Base-by-base conservation (phyloP, 2,888 invertebrate genomes). In the Lycaena phlaeas region DNA sequence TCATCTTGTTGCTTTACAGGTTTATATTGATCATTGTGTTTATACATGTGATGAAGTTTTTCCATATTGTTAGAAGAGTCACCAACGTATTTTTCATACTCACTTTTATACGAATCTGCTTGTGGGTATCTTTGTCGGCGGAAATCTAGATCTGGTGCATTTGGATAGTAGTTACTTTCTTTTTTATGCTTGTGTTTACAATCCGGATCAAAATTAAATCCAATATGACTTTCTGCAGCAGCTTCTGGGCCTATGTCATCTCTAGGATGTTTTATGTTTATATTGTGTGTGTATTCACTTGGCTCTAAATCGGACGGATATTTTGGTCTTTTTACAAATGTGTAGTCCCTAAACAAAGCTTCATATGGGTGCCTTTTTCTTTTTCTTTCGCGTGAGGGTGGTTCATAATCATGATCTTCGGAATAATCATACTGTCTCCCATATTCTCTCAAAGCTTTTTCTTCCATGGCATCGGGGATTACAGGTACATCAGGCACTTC, bases 101-200 rank as follows among this genome's bases (percentile, higher is more conserved):
- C 56, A 27, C 69, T 71, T 53, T 64, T 69, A 39, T 58, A 69
- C 9, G 61, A 45, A 41, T 70, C 64, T 42, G 61, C 58, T 14
- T 56, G 49, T 25, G 72, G 69, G 52, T 69, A 66, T 52, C 70
- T 70, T 34, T 57, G 56, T 50, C 70, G 75, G 39, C 54, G 64
- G 43, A 58, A 51, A 52, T 77, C 71, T 44, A 59, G 51, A 36
- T 76, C 74, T 26, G 61, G 61, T 22, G 57, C 50, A 45, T 61
- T 69, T 7, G 63, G 57, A 54, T 70, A 71, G 41, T 58, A 56
- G 53, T 62, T 61, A 37, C 54, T 61, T 57, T 68, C 71, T 49
- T 68, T 70, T 57, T 68, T 74, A 41, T 68, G 64, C 60, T 78
- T 79, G 6, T 64, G 71, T 63, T 77, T 76, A 50, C 78, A 78